Conservation (phyloP, 2,888 invertebrate species). For the Dorcus parallelipipedus region DNA sequence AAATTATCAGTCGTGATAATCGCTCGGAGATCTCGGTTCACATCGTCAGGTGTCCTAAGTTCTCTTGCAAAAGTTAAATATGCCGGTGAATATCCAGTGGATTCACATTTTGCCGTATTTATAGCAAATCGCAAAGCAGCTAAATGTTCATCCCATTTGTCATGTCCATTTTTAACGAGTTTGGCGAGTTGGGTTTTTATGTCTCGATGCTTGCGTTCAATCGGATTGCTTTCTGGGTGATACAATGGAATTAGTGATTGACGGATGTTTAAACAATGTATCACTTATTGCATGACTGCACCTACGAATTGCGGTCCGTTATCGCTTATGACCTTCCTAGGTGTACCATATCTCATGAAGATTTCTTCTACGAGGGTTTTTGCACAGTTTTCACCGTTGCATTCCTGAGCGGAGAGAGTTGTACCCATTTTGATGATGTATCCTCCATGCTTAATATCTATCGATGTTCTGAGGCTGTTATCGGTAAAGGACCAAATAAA, state of each 20-base stretch:
- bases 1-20: slow-evolving; percentile 32
- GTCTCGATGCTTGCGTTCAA: background rate
- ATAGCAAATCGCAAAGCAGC: slow-evolving; percentile 35
- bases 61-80: slow-evolving; percentile 34
- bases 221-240: too few relatives aligned
- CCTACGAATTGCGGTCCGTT: background rate
- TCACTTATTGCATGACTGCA: background rate
- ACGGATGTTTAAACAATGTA: background rate
- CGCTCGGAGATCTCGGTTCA: slow-evolving; percentile 26
- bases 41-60: slow-evolving; percentile 31
- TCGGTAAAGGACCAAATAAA: slow-evolving; percentile 11
- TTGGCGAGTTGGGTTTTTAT: background rate
- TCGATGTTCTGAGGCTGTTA: slow-evolving; percentile 2
- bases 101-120: slow-evolving; percentile 24
- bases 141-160: too few relatives aligned
- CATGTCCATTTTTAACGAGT: background rate
- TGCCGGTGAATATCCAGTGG: slow-evolving; percentile 29
- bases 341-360: background rate
- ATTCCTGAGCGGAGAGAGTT: slow-evolving; percentile 25
- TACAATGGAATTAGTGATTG: too few relatives aligned
- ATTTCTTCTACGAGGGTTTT: background rate
- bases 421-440: slow-evolving; percentile 28
- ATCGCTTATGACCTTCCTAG: background rate
- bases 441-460: slow-evolving; percentile 32
- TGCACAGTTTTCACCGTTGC: slow-evolving; percentile 24